Base-by-base conservation (phyloP, 2,888 invertebrate species). In the Margaritifera margaritifera region DNA sequence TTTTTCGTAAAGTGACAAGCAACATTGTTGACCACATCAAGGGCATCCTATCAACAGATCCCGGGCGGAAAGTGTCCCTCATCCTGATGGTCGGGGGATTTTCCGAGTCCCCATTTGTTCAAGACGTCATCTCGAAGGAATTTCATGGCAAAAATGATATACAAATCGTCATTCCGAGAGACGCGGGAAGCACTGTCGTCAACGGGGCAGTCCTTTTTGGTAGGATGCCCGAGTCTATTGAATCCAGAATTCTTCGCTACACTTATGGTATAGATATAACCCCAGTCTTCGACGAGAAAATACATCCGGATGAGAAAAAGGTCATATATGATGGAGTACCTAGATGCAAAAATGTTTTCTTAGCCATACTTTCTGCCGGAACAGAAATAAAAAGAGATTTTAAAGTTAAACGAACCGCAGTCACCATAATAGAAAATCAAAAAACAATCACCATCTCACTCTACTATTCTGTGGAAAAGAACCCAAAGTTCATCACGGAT, bases 11-110 rank as follows among this genome's bases (percentile, higher is more conserved):
- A 51, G 57, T 52, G 57, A n/a, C n/a, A n/a, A n/a, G n/a, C 25
- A 57, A 64, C 25, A 51, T 64, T 22, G 58, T 19, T 19, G 52
- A 27, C 18, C 31, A 56, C 25, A 22, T 65, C 51, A 58, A 65
- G 22, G 53, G 59, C 22, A 6, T 65, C 52, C 27, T 58, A 20
- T 27, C 24, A 3, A 27, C 24, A 58, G 57, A 22, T 51, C 22
- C n/a, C 18, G 57, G 50, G 2, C n/a, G 27, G 6, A 53, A 58
- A 22, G 58, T 57, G 20, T 20, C 42, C 24, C 52, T 31, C 6
- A 11, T 65, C 25, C 27, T 65, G 19, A 50, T 65, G 31, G 65
- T 65, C 6, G 65, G 65, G 20, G 65, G 65, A 20, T 65, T 65
- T 52, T 56, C 65, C 18, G 65, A 65, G 24, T 65, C 65, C 18